Percentiles rank a stretch among this genome's conserved stretches.
Evolutionary conservation across 1,140 invertebrate species (phyloP).

Genomic region (Forficula auricularia): DNA sequence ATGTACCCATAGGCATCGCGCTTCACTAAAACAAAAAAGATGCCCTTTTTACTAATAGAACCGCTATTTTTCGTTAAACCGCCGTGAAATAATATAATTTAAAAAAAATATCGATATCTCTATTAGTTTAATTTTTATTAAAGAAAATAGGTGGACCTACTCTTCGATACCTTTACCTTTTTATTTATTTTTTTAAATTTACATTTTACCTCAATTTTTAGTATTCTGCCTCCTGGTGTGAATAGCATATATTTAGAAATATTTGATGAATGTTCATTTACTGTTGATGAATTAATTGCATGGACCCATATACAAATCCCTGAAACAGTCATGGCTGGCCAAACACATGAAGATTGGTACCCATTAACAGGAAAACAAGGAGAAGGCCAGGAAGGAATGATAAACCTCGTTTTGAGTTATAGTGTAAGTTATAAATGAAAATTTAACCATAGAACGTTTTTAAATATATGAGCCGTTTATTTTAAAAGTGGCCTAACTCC

Average conservation of each 20-base stretch:
- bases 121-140: neutral
- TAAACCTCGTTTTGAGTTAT: slow-evolving; percentile 57
- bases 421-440: slow-evolving; percentile 40
- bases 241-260: slow-evolving; percentile 81
- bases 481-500: no score
- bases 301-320: slow-evolving; percentile 80
- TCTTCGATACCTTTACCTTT: no score
- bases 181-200: neutral
- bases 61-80: no score
- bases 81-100: no score
- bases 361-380: slow-evolving; percentile 80
- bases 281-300: slow-evolving; percentile 85
- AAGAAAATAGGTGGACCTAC: no score
- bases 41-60: no score
- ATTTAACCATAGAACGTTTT: slow-evolving; percentile 6
- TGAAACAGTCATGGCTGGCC: slow-evolving; percentile 57
- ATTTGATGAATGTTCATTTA: slow-evolving; percentile 92
- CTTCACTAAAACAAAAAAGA: no score
- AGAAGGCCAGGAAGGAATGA: slow-evolving; percentile 77
- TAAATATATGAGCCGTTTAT: no score
- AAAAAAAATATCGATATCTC: no score
- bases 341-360: slow-evolving; percentile 89
- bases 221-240: slow-evolving; percentile 70
- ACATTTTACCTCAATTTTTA: slow-evolving; percentile 28
- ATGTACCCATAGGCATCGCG: no score